Percentiles rank a stretch among this genome's conserved stretches.
phyloP scores from a whole-genome alignment of 2,888 invertebrate species.

The Gymnocheta viridis region DNA sequence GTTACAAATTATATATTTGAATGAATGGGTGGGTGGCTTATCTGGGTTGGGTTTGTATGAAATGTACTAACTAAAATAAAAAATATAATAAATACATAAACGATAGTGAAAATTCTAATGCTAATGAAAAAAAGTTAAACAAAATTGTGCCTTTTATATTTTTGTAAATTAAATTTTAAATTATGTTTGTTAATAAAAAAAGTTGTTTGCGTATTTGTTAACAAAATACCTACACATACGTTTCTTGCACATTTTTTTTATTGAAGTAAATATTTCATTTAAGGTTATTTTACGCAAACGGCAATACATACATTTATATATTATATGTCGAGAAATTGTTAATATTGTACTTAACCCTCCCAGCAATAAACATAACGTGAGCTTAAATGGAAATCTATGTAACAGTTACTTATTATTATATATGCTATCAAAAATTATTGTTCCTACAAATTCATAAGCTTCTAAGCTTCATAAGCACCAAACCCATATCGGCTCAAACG shows the following conservation, averaged over 20 bases:
- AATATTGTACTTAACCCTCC: constrained; percentile 65
- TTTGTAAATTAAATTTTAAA: constrained; percentile 65
- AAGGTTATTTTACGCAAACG: constrained; percentile 19
- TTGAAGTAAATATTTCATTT: background rate
- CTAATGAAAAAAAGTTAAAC: background rate
- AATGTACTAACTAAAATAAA: background rate
- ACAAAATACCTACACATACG: too few species aligned
- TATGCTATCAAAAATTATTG: too few species aligned
- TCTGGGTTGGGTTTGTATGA: constrained; percentile 48
- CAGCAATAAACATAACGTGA: constrained; percentile 46
- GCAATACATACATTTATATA: constrained; percentile 13
- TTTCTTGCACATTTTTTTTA: too few species aligned
- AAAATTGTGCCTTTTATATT: constrained; percentile 70
- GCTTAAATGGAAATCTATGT: too few species aligned
- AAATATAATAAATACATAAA: too few species aligned
- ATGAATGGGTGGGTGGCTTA: constrained; percentile 31
- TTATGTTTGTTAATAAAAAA: constrained; percentile 56
- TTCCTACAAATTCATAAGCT: too few species aligned
- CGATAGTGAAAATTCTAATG: background rate
- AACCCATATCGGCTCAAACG: too few species aligned
- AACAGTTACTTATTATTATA: too few species aligned
- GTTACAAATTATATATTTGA: constrained; percentile 43
- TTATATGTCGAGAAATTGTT: constrained; percentile 61
- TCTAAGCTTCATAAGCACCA: too few species aligned
- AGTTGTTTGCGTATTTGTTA: background rate